Evolutionary conservation across 2,797 vertebrate genomes (phyloP), one percentile per base, ranked within the genome.

Genomic region (Malurus leucopterus): DNA sequence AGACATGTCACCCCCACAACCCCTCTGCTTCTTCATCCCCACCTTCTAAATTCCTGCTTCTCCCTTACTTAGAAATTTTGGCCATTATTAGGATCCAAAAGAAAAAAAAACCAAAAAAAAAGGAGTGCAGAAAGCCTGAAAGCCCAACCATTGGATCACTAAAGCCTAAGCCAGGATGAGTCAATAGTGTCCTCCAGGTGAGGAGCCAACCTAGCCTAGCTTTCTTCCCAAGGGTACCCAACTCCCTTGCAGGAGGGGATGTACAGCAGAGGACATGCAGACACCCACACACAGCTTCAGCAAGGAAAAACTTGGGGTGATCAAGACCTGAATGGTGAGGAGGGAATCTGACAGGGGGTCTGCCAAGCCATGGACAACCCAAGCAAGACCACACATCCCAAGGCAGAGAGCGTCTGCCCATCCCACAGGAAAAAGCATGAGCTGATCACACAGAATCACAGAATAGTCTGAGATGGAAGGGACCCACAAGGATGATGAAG

Each of bases 311-410:
- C 0, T 10, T 12, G 15, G 24, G 15, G 40, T 75, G 13, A 5
- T 7, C 44, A 57, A 43, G 13, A 61, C 40, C 30, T 4, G 1
- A 44, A 50, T 2, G 7, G 10, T 1, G 2, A 51, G 57, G 15
- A 29, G 6, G 2, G 34, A 40, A 47, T n/a, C 9, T 3, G 8
- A 27, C 2, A 4, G 8, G 34, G 4, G 6, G 9, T 62, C 47
- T 80, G 40, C 36, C 55, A 86, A 75, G 47, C 32, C 43, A 46
- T 0, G 1, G 44, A 26, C 72, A 79, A 73, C 30, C 21, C 23
- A 11, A 75, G 18, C 0, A 0, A 91, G 20, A 15, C 55, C 0
- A 0, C 8, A 20, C 29, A 74, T 10, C 29, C 27, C 0, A 1
- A 4, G 5, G 26, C 64, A 74, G 53, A 70, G 26, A 34, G 29